These are phyloP conservation scores for Hemibagrus wyckioides DNA, from an alignment of 2,113 vertebrate genomes.

Conservation along the genomic window DNA sequence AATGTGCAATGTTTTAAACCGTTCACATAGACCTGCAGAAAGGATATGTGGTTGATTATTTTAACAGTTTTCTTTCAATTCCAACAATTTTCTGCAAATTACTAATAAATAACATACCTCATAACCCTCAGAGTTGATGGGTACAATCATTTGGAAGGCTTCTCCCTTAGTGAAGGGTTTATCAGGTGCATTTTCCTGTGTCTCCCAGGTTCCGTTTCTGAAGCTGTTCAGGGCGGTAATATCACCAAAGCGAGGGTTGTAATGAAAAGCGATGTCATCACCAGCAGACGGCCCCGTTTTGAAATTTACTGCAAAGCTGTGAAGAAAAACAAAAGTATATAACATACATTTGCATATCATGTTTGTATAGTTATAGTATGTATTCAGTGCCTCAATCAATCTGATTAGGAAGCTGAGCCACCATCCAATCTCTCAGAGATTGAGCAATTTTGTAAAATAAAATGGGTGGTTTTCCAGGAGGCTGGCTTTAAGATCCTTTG, in stretches of 20 bases:
- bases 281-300: constrained; percentile 3
- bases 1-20: background rate
- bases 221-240: constrained; percentile 30
- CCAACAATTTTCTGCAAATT: background rate
- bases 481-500: background rate
- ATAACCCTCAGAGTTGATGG: constrained; percentile 27
- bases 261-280: constrained; percentile 23
- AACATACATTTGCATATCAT: background rate
- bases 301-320: constrained; percentile 26
- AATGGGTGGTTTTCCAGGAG: background rate
- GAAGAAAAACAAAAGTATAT: background rate
- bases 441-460: background rate
- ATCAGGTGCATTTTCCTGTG: background rate
- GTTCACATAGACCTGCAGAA: constrained; percentile 12
- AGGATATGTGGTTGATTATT: background rate
- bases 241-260: background rate
- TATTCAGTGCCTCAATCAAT: background rate
- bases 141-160: constrained; percentile 21
- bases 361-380: background rate
- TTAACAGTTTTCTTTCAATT: background rate
- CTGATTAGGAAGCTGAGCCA: background rate
- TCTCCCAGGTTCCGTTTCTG: background rate
- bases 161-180: constrained; percentile 30
- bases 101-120: background rate
- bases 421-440: background rate